Conservation (phyloP, 2,888 invertebrate species). For the Epirrhoe tristata region DNA sequence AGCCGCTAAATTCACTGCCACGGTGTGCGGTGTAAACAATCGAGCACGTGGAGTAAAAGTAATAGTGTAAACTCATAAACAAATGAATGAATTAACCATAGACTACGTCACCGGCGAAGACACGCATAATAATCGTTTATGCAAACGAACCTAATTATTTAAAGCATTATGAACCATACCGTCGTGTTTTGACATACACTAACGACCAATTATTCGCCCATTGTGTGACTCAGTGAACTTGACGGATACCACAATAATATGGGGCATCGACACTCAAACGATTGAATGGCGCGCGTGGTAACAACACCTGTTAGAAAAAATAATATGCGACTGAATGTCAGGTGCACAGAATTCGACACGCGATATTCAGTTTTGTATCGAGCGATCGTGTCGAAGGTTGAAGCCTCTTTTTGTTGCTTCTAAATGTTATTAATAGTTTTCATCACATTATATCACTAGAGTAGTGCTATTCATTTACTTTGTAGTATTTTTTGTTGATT, state of each 20-base stretch:
- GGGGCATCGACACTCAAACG: slow-evolving; percentile 77
- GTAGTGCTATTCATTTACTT: slow-evolving; percentile 25
- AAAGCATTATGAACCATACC: slow-evolving; percentile 73
- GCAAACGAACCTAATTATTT: slow-evolving; percentile 83
- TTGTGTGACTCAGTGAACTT: slow-evolving; percentile 82
- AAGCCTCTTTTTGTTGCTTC: slow-evolving; percentile 45
- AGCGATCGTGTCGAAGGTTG: slow-evolving; percentile 41
- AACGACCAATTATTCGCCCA: slow-evolving; percentile 79
- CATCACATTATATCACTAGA: slow-evolving; percentile 33
- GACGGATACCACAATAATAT: slow-evolving; percentile 79
- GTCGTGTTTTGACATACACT: slow-evolving; percentile 80
- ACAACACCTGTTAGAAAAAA: slow-evolving; percentile 78
- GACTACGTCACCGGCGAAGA: slow-evolving; percentile 75
- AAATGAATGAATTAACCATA: slow-evolving; percentile 81
- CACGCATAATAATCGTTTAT: slow-evolving; percentile 83
- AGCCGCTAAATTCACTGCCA: slow-evolving; percentile 66
- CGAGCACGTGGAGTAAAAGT: slow-evolving; percentile 79
- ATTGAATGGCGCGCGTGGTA: slow-evolving; percentile 60
- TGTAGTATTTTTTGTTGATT: slow-evolving; percentile 40
- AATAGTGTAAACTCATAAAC: slow-evolving; percentile 77
- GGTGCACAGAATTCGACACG: slow-evolving; percentile 73
- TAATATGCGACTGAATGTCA: slow-evolving; percentile 61
- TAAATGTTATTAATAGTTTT: slow-evolving; percentile 44
- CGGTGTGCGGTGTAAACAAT: slow-evolving; percentile 72
- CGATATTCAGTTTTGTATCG: slow-evolving; percentile 59